These are phyloP conservation scores for Spizaetus ornatus DNA, from an alignment of 2,113 vertebrate genomes.

Conservation along the genomic window DNA sequence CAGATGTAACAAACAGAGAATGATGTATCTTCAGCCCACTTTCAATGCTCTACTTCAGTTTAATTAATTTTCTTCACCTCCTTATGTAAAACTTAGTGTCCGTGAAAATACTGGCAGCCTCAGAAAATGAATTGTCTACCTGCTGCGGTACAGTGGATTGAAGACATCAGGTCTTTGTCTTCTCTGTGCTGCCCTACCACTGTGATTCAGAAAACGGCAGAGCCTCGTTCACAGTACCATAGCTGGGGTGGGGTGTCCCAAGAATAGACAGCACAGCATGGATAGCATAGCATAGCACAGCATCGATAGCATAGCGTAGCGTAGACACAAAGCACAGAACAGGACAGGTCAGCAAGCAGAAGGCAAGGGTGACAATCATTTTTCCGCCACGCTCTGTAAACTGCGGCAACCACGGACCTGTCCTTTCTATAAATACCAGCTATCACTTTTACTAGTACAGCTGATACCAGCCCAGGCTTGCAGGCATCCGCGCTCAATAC, in stretches of 20 bases:
- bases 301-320: neutral
- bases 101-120: neutral
- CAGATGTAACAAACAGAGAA: neutral
- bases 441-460: neutral
- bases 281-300: neutral
- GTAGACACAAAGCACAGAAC: neutral
- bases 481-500: neutral
- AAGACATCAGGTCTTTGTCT: neutral
- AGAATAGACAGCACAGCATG: neutral
- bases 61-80: slow-evolving; percentile 24
- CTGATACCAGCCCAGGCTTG: neutral
- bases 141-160: neutral
- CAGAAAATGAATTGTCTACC: neutral
- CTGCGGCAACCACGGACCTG: neutral
- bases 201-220: neutral
- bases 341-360: neutral
- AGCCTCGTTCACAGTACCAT: neutral
- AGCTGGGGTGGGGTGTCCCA: neutral
- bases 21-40: neutral
- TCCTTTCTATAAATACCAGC: neutral
- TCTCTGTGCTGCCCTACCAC: neutral
- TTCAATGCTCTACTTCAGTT: neutral
- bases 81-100: neutral
- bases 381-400: neutral
- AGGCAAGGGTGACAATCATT: neutral